Percentiles rank a stretch among this genome's conserved stretches.
Evolutionary conservation across 1,140 invertebrate genomes (phyloP).

Genomic region (Drosophila novamexicana): DNA sequence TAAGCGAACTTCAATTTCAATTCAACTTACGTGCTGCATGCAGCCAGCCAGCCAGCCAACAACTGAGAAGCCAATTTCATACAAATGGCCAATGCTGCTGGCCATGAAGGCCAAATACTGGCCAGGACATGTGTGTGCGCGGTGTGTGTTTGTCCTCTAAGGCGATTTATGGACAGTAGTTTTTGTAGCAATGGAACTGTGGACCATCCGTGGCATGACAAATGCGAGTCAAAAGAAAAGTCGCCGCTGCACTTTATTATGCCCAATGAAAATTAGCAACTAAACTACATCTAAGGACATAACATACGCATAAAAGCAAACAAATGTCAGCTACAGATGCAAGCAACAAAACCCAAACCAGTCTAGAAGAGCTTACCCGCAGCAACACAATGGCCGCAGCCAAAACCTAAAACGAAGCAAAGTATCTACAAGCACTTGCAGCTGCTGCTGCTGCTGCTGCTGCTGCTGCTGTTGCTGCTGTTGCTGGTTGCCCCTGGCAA

Average conservation of each 20-base stretch:
- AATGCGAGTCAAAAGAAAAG: constrained; percentile 32
- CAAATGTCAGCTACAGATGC: constrained; percentile 68
- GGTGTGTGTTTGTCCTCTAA: constrained; percentile 45
- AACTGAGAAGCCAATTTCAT: constrained; percentile 68
- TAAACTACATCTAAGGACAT: constrained; percentile 31
- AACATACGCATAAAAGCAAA: constrained; percentile 68
- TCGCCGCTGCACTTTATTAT: constrained; percentile 45
- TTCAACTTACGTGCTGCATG: constrained; percentile 73
- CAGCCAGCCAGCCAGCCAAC: constrained; percentile 35
- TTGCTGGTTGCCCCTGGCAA: constrained; percentile 72
- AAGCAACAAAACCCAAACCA: constrained; percentile 36
- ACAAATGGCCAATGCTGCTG: constrained; percentile 62
- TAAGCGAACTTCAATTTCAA: constrained; percentile 80
- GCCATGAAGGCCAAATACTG: constrained; percentile 54
- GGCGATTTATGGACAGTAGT: constrained; percentile 70
- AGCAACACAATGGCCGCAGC: constrained; percentile 38
- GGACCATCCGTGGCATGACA: constrained; percentile 45
- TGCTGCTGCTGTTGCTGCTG: constrained; percentile 46
- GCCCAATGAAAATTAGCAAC: constrained; percentile 56
- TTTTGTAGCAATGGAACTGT: constrained; percentile 35
- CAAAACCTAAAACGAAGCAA: constrained; percentile 60
- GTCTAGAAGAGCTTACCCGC: not conserved
- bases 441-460: constrained; percentile 67
- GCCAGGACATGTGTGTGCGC: constrained; percentile 22
- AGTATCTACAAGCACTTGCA: constrained; percentile 59